phyloP scores from a whole-genome alignment of 2,888 invertebrate species.

The Didymodactylos carnosus region DNA sequence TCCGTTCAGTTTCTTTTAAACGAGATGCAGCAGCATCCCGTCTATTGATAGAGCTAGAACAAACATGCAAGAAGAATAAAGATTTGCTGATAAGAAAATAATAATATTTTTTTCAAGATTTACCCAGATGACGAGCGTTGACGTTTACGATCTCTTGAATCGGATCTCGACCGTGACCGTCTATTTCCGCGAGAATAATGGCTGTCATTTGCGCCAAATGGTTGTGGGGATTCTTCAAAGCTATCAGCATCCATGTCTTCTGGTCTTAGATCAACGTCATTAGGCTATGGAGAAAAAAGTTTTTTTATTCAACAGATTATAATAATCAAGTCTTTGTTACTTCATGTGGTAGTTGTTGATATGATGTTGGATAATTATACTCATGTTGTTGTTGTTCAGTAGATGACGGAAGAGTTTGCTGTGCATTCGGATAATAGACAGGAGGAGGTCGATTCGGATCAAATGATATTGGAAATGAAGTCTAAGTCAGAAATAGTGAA shows the following conservation, averaged over 20 bases:
- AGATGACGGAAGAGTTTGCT: neutral
- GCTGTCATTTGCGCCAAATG: too few species aligned
- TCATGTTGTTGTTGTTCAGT: neutral
- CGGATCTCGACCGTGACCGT: neutral
- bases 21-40: neutral
- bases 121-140: neutral
- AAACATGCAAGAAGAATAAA: neutral
- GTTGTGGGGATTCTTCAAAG: neutral
- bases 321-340: too few species aligned
- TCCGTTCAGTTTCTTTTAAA: slow-evolving; percentile 6
- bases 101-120: too few species aligned
- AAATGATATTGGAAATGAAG: neutral
- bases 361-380: neutral
- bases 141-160: neutral
- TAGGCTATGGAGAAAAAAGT: neutral
- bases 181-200: neutral
- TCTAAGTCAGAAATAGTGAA: too few species aligned
- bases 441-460: neutral
- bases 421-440: neutral
- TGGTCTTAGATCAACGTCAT: neutral
- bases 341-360: neutral
- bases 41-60: neutral
- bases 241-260: neutral
- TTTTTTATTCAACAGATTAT: neutral
- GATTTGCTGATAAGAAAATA: neutral